phyloP scores from a whole-genome alignment of 2,797 vertebrate genomes.

The Acrossocheilus wenchowensis region DNA sequence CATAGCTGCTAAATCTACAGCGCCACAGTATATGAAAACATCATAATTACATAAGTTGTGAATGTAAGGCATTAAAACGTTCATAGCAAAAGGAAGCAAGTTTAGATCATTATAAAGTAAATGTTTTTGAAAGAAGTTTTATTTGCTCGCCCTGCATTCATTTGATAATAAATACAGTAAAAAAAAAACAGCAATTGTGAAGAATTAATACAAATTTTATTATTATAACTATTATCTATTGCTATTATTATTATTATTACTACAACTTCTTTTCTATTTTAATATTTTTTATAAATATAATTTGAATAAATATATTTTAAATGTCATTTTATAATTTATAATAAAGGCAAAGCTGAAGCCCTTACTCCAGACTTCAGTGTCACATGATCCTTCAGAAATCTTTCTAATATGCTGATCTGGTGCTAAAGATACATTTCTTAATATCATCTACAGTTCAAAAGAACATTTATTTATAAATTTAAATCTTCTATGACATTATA shows the following conservation, averaged over 20 bases:
- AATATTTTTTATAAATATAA: not conserved
- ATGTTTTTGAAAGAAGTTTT: not conserved
- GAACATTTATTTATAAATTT: not conserved
- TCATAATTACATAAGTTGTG: not conserved
- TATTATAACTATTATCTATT: not conserved
- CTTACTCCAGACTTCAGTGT: not conserved
- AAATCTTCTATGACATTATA: not conserved
- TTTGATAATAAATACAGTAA: not conserved
- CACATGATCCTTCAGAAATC: too few species aligned
- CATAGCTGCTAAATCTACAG: not conserved
- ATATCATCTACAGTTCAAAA: not conserved
- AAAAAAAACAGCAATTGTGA: not conserved
- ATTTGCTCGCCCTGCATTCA: not conserved
- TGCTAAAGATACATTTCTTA: not conserved
- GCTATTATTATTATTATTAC: not conserved
- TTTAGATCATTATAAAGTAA: not conserved
- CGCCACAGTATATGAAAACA: too few species aligned
- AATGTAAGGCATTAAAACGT: not conserved
- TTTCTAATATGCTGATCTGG: too few species aligned
- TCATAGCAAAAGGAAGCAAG: not conserved
- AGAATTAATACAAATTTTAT: not conserved
- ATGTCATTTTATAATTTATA: too few species aligned
- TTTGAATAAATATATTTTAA: not conserved
- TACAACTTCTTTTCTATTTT: not conserved
- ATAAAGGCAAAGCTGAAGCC: not conserved